These are phyloP conservation scores for Palaemon carinicauda DNA, from an alignment of 1,140 invertebrate species.

Conservation along the genomic window DNA sequence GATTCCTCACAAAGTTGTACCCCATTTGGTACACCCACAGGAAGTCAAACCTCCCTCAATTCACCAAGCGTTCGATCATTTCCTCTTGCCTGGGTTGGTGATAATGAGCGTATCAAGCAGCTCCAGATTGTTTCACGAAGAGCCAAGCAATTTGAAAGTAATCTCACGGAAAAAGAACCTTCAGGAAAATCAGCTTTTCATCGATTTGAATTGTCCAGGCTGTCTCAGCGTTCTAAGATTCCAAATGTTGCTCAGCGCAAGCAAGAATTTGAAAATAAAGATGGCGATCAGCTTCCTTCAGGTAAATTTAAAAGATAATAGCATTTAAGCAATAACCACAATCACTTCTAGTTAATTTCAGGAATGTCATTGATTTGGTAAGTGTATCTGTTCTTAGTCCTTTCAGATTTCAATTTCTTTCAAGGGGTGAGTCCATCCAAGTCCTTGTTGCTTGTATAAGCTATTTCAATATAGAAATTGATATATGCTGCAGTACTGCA, in stretches of 20 bases:
- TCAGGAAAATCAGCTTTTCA: slow-evolving; percentile 75
- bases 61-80: slow-evolving; percentile 29
- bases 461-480: too few relatives aligned
- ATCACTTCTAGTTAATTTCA: too few relatives aligned
- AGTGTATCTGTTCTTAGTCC: too few relatives aligned
- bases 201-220: slow-evolving; percentile 76
- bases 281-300: slow-evolving; percentile 61
- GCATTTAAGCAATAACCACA: too few relatives aligned
- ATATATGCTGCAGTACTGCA: too few relatives aligned
- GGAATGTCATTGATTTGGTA: too few relatives aligned
- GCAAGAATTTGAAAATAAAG: slow-evolving; percentile 78
- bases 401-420: too few relatives aligned
- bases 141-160: slow-evolving; percentile 78
- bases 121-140: slow-evolving; percentile 66
- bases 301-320: neutral
- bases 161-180: slow-evolving; percentile 65
- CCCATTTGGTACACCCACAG: slow-evolving; percentile 35
- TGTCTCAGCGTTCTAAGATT: slow-evolving; percentile 75
- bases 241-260: slow-evolving; percentile 78
- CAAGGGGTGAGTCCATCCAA: too few relatives aligned
- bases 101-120: slow-evolving; percentile 60
- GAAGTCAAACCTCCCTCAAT: slow-evolving; percentile 53
- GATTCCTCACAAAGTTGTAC: slow-evolving; percentile 60
- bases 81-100: slow-evolving; percentile 57
- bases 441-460: too few relatives aligned